Conservation (phyloP, 2,797 vertebrate genomes). For the Pantherophis vulpinus region DNA sequence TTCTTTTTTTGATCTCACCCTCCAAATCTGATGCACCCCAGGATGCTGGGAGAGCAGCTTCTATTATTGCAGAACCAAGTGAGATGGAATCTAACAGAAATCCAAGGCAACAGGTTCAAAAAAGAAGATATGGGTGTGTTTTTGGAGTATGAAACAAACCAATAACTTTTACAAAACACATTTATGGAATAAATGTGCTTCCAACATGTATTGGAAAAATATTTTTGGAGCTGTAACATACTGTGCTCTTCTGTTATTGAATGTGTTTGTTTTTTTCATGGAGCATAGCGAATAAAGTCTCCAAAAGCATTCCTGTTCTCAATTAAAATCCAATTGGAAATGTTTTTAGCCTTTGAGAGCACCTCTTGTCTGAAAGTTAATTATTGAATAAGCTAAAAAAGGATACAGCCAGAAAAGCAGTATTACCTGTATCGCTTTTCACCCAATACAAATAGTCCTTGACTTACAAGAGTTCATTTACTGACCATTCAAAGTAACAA, state of each 20-base stretch:
- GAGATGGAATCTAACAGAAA: background rate
- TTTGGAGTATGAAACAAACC: background rate
- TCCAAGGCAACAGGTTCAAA: background rate
- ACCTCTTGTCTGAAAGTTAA: background rate
- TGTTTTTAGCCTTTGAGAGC: background rate
- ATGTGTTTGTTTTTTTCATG: no score
- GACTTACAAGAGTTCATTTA: background rate
- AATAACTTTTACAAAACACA: background rate
- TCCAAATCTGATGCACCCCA: background rate
- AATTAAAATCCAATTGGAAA: slow-evolving; percentile 1
- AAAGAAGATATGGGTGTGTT: background rate
- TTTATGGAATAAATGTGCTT: background rate
- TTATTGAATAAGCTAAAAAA: background rate
- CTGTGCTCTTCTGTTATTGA: background rate
- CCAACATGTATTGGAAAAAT: background rate
- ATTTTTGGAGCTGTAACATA: background rate
- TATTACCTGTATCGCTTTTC: background rate
- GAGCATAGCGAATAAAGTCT: background rate
- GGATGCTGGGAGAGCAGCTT: background rate
- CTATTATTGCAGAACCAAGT: background rate
- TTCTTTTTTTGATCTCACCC: background rate
- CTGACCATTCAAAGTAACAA: background rate
- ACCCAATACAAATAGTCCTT: background rate
- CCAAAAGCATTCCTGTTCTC: background rate
- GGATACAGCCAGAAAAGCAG: background rate